Percentiles rank a stretch among this genome's conserved stretches.
phyloP scores from a whole-genome alignment of 2,113 vertebrate species.

The Chrysochloris asiatica region DNA sequence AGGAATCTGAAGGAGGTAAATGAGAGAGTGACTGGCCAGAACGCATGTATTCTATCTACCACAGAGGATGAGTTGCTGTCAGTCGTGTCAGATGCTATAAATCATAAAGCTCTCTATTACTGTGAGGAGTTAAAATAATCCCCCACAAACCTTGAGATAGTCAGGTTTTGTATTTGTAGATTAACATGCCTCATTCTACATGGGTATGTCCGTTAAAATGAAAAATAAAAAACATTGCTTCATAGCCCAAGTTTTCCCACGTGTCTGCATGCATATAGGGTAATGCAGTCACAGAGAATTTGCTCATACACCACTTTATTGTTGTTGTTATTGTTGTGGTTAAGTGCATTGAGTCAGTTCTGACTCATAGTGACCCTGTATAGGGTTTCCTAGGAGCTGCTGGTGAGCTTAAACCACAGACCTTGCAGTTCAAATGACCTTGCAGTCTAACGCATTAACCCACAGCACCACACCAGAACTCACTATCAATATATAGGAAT shows the following conservation, averaged over 20 bases:
- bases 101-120: fast-evolving
- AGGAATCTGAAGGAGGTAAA: neutral
- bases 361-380: no score
- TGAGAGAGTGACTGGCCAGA: neutral
- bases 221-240: neutral
- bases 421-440: no score
- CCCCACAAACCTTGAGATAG: neutral
- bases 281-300: neutral
- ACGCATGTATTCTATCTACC: fast-evolving
- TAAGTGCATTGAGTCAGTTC: no score
- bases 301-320: no score
- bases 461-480: no score
- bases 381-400: no score
- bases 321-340: no score
- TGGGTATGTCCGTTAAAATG: neutral
- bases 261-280: neutral
- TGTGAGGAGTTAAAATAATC: neutral
- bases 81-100: neutral
- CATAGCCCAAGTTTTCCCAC: neutral
- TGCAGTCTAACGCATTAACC: no score
- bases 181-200: neutral
- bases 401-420: no score
- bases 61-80: neutral
- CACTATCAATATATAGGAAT: neutral
- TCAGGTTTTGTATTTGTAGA: neutral